Conservation (phyloP, 2,888 invertebrate genomes). For the Mythimna albipuncta region DNA sequence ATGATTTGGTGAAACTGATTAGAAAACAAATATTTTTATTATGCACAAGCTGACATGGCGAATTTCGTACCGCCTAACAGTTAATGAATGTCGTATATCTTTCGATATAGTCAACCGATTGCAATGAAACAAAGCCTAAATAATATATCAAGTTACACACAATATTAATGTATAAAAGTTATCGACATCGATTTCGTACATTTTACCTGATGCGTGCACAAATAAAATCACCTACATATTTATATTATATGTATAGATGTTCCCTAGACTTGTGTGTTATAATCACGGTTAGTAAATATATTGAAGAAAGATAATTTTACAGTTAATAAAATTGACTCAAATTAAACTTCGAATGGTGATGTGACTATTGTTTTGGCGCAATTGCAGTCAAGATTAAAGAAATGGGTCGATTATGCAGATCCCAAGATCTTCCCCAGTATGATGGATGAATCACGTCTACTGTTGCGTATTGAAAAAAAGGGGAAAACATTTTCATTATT, state of each 20-base stretch:
- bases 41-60: no score
- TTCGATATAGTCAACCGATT: no score
- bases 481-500: slow-evolving; percentile 70
- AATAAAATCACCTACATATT: no score
- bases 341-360: slow-evolving; percentile 1
- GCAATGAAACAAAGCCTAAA: no score
- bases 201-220: no score
- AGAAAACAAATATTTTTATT: slow-evolving; percentile 14
- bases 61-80: no score
- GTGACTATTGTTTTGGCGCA: slow-evolving; percentile 9
- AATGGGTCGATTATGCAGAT: slow-evolving; percentile 68
- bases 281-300: background rate
- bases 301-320: background rate
- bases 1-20: background rate
- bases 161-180: no score
- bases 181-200: no score
- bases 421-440: slow-evolving; percentile 53
- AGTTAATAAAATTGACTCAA: background rate
- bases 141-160: no score
- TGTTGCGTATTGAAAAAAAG: slow-evolving; percentile 65
- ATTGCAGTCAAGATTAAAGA: slow-evolving; percentile 53
- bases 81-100: no score
- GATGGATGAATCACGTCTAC: slow-evolving; percentile 68
- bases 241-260: no score
- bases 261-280: no score